Percentiles rank a stretch among this genome's conserved stretches.
phyloP scores from a whole-genome alignment of 2,888 invertebrate species.

The Cosmia pyralina region DNA sequence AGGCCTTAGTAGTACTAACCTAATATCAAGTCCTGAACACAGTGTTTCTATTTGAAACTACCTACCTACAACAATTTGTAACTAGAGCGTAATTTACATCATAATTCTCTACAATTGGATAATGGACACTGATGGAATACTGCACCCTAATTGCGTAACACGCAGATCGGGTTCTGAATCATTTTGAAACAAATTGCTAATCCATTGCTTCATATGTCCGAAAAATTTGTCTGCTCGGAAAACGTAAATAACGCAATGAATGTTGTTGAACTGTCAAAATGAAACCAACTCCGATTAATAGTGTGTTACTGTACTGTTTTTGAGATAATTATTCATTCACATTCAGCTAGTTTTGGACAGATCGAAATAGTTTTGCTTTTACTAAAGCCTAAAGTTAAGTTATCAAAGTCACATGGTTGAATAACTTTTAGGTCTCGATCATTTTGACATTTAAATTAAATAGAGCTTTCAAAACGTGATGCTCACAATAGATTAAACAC shows the following conservation, averaged over 20 bases:
- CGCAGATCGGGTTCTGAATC: no score
- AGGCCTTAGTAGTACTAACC: neutral
- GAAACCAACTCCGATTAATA: no score
- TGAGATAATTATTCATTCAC: neutral
- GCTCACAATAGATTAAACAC: neutral
- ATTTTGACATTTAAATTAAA: conserved; percentile 7
- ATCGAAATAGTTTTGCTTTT: conserved; percentile 18
- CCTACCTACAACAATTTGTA: neutral
- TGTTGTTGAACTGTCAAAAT: no score
- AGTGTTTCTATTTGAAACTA: conserved; percentile 3
- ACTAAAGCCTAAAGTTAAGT: neutral
- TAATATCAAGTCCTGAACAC: neutral
- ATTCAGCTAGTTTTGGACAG: neutral
- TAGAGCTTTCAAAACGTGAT: neutral
- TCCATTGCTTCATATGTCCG: no score
- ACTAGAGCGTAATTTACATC: neutral
- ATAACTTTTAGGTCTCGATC: neutral
- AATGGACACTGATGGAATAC: no score
- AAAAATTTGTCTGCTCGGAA: no score
- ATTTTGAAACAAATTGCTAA: no score
- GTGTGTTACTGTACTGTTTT: neutral
- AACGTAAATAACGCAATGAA: no score
- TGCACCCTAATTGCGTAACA: no score
- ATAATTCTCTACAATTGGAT: conserved; percentile 3
- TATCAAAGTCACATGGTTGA: conserved; percentile 10